Evolutionary conservation across 2,888 invertebrate genomes (phyloP).

Genomic region (Euplexia lucipara): DNA sequence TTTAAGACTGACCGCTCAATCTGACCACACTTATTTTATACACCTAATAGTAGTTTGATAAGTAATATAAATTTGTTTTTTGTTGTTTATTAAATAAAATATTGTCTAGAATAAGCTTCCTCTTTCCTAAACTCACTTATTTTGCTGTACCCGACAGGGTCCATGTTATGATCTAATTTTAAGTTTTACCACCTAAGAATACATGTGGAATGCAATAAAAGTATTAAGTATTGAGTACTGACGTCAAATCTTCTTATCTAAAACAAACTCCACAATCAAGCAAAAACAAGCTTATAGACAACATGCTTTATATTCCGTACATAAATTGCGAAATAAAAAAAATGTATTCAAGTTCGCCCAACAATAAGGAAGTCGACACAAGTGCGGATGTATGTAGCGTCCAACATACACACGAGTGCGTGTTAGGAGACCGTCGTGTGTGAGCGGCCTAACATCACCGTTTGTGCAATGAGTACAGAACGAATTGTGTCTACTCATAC

Average conservation of each 20-base stretch:
- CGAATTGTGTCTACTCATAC: constrained; percentile 70
- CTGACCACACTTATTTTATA: no score
- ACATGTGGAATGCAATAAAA: no score
- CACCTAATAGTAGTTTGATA: no score
- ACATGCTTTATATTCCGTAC: constrained; percentile 47
- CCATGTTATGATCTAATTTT: no score
- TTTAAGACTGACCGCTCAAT: no score
- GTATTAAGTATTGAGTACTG: not conserved
- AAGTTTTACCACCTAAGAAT: no score
- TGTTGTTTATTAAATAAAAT: no score
- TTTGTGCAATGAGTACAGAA: constrained; percentile 72
- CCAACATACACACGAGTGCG: constrained; percentile 47
- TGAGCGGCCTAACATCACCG: constrained; percentile 66
- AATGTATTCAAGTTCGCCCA: constrained; percentile 59
- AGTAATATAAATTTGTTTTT: no score
- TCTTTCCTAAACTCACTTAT: no score
- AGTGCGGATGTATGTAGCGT: constrained; percentile 41
- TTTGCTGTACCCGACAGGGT: no score
- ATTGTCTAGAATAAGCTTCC: no score
- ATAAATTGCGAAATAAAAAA: constrained; percentile 63
- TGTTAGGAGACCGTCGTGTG: constrained; percentile 57
- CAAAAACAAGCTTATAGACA: constrained; percentile 37
- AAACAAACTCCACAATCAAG: constrained; percentile 19
- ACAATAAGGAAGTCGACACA: constrained; percentile 64
- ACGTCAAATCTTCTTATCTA: not conserved